These are phyloP conservation scores for Meriones psammophilus DNA, from an alignment of 2,797 vertebrate genomes.

Conservation along the genomic window DNA sequence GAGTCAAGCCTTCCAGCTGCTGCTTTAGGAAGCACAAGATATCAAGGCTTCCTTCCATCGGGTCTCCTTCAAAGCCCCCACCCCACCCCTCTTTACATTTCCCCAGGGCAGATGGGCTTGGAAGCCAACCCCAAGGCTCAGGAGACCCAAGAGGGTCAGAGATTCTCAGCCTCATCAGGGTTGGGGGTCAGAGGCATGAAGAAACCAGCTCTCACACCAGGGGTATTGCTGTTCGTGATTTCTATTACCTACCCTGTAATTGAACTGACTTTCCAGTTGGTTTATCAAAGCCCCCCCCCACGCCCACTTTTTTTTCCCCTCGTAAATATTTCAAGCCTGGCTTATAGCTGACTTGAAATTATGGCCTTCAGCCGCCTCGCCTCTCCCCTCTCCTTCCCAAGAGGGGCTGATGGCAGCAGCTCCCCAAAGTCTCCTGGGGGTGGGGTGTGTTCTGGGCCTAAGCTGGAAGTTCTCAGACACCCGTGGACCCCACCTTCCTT, in stretches of 20 bases:
- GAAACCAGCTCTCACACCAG: neutral
- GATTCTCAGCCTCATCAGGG: neutral
- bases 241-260: conserved; percentile 82
- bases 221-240: conserved; percentile 66
- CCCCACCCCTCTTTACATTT: neutral
- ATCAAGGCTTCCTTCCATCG: neutral
- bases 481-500: neutral
- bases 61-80: neutral
- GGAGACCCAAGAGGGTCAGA: conserved; percentile 16
- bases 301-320: conserved; percentile 78
- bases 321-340: conserved; percentile 84
- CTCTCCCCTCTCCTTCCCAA: neutral
- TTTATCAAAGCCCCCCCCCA: conserved; percentile 83
- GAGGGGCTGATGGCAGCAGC: conserved; percentile 27
- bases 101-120: neutral
- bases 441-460: conserved; percentile 25
- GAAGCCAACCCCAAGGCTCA: neutral
- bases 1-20: neutral
- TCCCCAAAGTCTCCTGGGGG: neutral
- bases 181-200: neutral
- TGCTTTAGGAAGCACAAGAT: neutral
- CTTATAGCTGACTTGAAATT: conserved; percentile 84
- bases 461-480: neutral
- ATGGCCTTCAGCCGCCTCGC: conserved; percentile 1
- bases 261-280: conserved; percentile 83